Evolutionary conservation across 2,113 vertebrate species (phyloP).

Genomic region (Pleuronectes platessa): DNA sequence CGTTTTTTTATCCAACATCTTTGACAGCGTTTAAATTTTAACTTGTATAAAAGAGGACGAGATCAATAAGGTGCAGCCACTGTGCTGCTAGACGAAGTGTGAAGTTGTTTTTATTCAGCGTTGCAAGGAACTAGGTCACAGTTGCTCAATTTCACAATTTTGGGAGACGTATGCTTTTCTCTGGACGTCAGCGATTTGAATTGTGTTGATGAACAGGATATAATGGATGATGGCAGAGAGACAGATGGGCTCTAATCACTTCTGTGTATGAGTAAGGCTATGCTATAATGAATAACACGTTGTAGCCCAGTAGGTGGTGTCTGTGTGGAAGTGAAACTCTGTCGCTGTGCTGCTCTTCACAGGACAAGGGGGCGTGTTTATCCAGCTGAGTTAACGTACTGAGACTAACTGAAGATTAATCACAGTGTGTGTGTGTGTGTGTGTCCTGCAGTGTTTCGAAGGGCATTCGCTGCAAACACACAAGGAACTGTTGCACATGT

Average conservation of each 20-base stretch:
- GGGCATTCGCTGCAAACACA: too few species aligned
- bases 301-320: neutral
- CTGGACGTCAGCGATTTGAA: too few species aligned
- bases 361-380: neutral
- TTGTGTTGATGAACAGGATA: neutral
- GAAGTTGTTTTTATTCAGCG: neutral
- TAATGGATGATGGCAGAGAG: neutral
- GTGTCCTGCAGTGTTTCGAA: too few species aligned
- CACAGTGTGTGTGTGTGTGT: too few species aligned
- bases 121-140: neutral
- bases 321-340: neutral
- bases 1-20: too few species aligned
- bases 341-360: neutral
- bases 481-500: too few species aligned
- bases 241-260: neutral
- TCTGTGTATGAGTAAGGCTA: neutral
- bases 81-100: neutral
- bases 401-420: constrained; percentile 32
- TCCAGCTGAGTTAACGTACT: constrained; percentile 22
- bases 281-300: neutral
- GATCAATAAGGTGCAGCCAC: neutral
- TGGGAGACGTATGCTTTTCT: neutral
- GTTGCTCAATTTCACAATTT: neutral
- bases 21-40: too few species aligned
- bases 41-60: neutral